Evolutionary conservation across 2,113 vertebrate species (phyloP).

Genomic region (Sinocyclocheilus anshuiensis): DNA sequence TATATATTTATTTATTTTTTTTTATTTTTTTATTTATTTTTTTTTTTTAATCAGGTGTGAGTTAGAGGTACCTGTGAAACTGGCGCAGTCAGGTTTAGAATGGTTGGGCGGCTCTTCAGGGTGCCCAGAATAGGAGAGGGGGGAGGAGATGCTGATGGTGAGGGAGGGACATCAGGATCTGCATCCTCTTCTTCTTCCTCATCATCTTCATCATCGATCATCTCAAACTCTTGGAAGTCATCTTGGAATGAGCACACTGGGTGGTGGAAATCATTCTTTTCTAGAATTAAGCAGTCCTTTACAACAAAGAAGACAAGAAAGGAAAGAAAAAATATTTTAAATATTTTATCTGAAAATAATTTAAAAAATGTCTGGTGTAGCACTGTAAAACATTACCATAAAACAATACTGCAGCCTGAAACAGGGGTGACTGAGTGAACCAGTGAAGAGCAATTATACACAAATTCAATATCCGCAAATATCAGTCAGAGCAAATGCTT

Average conservation of each 20-base stretch:
- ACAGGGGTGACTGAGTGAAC: background rate
- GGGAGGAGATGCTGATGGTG: slow-evolving; percentile 78
- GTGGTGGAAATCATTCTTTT: slow-evolving; percentile 87
- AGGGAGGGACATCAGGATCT: slow-evolving; percentile 77
- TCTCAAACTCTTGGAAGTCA: slow-evolving; percentile 98
- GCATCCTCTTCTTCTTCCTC: slow-evolving; percentile 83
- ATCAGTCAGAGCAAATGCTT: background rate
- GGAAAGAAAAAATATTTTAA: too few relatives aligned
- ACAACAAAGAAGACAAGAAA: background rate
- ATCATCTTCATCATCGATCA: slow-evolving; percentile 96
- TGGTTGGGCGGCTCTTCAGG: slow-evolving; percentile 87
- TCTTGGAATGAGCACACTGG: slow-evolving; percentile 96
- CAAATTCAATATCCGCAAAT: background rate
- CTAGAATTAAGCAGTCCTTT: slow-evolving; percentile 85
- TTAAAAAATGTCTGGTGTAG: background rate
- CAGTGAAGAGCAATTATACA: background rate
- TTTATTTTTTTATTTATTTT: too few relatives aligned
- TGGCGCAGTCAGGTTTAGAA: slow-evolving; percentile 82
- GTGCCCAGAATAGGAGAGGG: slow-evolving; percentile 82
- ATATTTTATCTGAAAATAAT: too few relatives aligned
- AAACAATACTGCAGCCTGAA: background rate
- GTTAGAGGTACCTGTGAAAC: slow-evolving; percentile 82
- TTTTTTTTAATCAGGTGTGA: too few relatives aligned
- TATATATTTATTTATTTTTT: too few relatives aligned
- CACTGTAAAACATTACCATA: background rate